These are phyloP conservation scores for Limonius californicus DNA, from an alignment of 1,140 invertebrate species.

Conservation along the genomic window DNA sequence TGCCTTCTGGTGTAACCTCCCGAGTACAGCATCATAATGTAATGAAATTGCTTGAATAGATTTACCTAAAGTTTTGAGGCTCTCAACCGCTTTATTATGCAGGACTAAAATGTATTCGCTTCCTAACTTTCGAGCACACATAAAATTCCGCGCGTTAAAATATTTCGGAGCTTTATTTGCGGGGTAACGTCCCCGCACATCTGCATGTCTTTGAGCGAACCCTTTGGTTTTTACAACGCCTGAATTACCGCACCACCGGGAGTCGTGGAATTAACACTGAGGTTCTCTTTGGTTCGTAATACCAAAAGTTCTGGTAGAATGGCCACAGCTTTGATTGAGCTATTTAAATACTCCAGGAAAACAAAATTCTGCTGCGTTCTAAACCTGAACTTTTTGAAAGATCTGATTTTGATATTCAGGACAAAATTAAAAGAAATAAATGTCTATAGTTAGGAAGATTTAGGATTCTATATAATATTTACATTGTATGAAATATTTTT, in stretches of 20 bases:
- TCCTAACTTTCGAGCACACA: constrained; percentile 13
- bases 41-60: not conserved
- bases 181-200: constrained; percentile 13
- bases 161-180: constrained; percentile 17
- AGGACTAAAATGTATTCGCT: constrained; percentile 14
- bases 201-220: constrained; percentile 17
- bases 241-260: constrained; percentile 17
- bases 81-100: constrained; percentile 15
- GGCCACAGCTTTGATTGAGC: constrained; percentile 19
- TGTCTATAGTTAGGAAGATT: too few species aligned
- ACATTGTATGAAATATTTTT: too few species aligned
- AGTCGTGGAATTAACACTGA: constrained; percentile 19
- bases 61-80: constrained; percentile 13
- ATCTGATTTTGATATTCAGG: too few species aligned
- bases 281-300: constrained; percentile 13
- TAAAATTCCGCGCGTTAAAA: constrained; percentile 13
- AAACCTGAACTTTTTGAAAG: too few species aligned
- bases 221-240: constrained; percentile 8
- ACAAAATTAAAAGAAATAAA: too few species aligned
- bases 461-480: too few species aligned
- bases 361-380: too few species aligned
- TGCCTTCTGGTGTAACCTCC: too few species aligned
- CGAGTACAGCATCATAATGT: not conserved
- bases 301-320: not conserved
- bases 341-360: constrained; percentile 10